Evolutionary conservation across 2,113 vertebrate species (phyloP).

Genomic region (Pandion haliaetus): DNA sequence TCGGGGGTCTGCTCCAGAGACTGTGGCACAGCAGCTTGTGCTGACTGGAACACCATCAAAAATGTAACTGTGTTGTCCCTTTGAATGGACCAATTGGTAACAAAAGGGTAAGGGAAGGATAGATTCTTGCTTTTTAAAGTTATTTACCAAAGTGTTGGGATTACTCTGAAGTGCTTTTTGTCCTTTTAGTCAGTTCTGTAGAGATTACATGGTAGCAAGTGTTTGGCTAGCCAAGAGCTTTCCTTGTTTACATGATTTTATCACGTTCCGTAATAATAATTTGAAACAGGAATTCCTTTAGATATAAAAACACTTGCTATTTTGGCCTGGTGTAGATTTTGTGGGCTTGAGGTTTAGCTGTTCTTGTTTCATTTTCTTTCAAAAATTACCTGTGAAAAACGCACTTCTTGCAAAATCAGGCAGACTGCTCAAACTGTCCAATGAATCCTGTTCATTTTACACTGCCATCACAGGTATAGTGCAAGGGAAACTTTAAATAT

Average conservation of each 20-base stretch:
- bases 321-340: not conserved
- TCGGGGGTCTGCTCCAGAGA: not conserved
- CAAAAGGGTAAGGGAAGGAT: not conserved
- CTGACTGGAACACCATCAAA: not conserved
- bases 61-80: not conserved
- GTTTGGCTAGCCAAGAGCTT: not conserved
- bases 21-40: not conserved
- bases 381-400: not conserved
- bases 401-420: not conserved
- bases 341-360: not conserved
- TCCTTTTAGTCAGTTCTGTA: not conserved
- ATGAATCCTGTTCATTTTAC: not conserved
- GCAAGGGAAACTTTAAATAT: not conserved
- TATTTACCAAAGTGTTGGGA: not conserved
- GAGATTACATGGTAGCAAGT: not conserved
- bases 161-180: not conserved
- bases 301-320: not conserved
- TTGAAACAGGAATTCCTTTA: not conserved
- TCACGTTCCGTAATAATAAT: not conserved
- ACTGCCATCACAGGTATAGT: not conserved
- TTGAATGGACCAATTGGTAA: not conserved
- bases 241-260: not conserved
- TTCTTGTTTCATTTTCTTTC: not conserved
- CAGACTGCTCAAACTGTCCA: not conserved
- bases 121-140: not conserved